Conservation (phyloP, 2,113 vertebrate genomes). For the Microcebus murinus region DNA sequence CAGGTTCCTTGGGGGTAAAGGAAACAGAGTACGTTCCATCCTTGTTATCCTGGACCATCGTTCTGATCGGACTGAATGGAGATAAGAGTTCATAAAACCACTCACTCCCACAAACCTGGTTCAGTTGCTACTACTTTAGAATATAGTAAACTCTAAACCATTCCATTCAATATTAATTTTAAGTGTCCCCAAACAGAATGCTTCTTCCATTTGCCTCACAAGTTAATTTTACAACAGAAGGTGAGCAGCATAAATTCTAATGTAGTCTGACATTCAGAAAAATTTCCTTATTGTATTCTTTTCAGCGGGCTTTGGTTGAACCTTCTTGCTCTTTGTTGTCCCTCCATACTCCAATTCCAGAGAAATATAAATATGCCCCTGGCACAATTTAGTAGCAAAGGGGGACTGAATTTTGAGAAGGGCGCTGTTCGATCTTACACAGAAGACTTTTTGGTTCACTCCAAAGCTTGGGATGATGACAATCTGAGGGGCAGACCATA, state of each 20-base stretch:
- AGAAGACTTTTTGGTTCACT: not conserved
- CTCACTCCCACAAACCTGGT: not conserved
- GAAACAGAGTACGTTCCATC: constrained; percentile 92
- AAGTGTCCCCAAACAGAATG: not conserved
- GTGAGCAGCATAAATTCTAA: not conserved
- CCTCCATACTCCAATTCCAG: not conserved
- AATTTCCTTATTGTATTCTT: not conserved
- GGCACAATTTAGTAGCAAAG: not conserved
- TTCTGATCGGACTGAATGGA: constrained; percentile 84
- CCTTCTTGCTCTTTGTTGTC: not conserved
- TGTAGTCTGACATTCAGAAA: not conserved
- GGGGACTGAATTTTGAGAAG: constrained; percentile 16
- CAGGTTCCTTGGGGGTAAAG: constrained; percentile 88
- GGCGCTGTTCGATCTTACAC: not conserved
- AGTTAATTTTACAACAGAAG: not conserved
- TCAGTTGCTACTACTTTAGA: not conserved
- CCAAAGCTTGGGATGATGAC: not conserved
- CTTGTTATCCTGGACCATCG: constrained; percentile 88
- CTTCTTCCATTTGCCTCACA: not conserved
- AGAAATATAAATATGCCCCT: not conserved
- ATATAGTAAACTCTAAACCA: not conserved
- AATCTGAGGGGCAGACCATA: not conserved
- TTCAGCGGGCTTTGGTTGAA: not conserved
- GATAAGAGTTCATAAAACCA: not conserved
- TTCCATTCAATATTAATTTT: not conserved